A percentile compares a stretch with the other conserved stretches of the same genome.
Conservation (phyloP, 2,113 vertebrate genomes). For the Sturnira hondurensis region DNA sequence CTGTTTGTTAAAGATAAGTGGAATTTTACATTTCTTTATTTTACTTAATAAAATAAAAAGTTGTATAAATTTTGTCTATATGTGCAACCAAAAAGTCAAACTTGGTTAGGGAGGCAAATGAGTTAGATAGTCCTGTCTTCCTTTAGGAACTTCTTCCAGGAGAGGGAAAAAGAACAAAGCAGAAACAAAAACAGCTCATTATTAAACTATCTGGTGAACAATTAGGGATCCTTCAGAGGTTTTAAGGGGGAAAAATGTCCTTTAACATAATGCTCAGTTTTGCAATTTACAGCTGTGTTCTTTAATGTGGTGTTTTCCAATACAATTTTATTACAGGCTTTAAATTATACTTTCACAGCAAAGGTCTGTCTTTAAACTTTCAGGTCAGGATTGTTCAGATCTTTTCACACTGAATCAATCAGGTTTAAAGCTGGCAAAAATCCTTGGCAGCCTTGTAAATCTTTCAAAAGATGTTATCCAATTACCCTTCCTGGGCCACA, state of each 20-base stretch:
- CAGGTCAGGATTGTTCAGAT: conserved; percentile 83
- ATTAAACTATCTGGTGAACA: conserved; percentile 43
- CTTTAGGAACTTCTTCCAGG: neutral
- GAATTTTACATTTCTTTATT: neutral
- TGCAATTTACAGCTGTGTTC: conserved; percentile 76
- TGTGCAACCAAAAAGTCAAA: neutral
- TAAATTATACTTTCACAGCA: conserved; percentile 81
- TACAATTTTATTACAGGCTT: conserved; percentile 77
- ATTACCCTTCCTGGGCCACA: conserved; percentile 84
- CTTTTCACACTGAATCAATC: conserved; percentile 85
- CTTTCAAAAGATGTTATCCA: conserved; percentile 84
- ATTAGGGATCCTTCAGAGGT: conserved; percentile 37
- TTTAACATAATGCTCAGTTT: conserved; percentile 74
- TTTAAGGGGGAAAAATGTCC: neutral
- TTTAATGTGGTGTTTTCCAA: conserved; percentile 79
- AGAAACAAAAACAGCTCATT: conserved; percentile 43
- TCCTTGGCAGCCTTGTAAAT: conserved; percentile 84
- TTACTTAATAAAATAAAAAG: conserved; percentile 21
- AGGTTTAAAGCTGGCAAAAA: conserved; percentile 83
- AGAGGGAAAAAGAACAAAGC: neutral
- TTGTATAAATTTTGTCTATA: neutral
- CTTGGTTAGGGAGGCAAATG: neutral
- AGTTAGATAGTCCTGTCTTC: neutral
- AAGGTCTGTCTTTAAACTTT: conserved; percentile 82
- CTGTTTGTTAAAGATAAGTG: conserved; percentile 29